Percentiles rank a stretch among this genome's conserved stretches.
Evolutionary conservation across 1,140 invertebrate species (phyloP).

Genomic region (Heliothis subflexa): DNA sequence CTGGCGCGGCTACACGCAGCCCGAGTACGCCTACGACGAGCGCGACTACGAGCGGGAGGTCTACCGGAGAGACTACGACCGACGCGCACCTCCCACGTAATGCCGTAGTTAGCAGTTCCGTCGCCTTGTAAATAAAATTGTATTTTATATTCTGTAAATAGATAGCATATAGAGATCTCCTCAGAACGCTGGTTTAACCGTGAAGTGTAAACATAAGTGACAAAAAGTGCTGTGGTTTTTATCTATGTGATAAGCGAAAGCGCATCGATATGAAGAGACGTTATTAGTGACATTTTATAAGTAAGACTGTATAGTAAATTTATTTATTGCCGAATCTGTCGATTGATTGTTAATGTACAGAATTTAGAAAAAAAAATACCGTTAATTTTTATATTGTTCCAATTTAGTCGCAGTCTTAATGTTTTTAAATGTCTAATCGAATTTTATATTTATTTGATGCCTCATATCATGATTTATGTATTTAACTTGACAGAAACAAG

Average conservation of each 20-base stretch:
- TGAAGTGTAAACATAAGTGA: constrained; percentile 81
- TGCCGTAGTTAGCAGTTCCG: constrained; percentile 12
- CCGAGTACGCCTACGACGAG: constrained; percentile 78
- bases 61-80: constrained; percentile 80
- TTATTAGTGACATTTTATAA: constrained; percentile 74
- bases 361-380: constrained; percentile 75
- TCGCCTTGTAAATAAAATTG: constrained; percentile 67
- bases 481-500: constrained; percentile 73
- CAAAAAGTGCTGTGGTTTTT: constrained; percentile 84
- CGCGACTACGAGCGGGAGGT: constrained; percentile 81
- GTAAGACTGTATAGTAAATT: constrained; percentile 85
- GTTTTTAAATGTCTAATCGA: constrained; percentile 69
- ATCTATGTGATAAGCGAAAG: constrained; percentile 82
- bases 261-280: constrained; percentile 68
- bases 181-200: constrained; percentile 71
- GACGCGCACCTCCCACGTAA: constrained; percentile 78
- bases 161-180: constrained; percentile 74
- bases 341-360: constrained; percentile 82
- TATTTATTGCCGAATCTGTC: constrained; percentile 83
- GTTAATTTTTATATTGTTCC: constrained; percentile 80
- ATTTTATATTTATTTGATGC: constrained; percentile 78
- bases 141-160: constrained; percentile 77
- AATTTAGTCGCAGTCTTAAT: constrained; percentile 78
- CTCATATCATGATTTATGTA: constrained; percentile 63
- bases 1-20: constrained; percentile 76